Base-by-base conservation (phyloP, 37 sponge, comb jelly and placozoan genomes). In the Mnemiopsis leidyi region DNA sequence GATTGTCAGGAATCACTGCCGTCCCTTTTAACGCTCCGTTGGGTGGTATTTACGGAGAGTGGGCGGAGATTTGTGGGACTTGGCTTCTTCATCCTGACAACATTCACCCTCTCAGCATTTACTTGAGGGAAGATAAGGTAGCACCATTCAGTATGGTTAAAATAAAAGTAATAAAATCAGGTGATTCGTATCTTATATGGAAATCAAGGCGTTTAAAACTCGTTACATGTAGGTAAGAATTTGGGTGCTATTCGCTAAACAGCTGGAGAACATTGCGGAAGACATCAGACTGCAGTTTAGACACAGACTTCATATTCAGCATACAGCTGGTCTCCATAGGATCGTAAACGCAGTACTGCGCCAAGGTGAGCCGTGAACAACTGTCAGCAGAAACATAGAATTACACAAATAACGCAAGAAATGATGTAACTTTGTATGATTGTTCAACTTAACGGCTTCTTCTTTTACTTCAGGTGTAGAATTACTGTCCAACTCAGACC, bases 1-100 rank as follows among this genome's bases (percentile, higher is more conserved):
- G 79, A 32, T 36, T 77, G 36, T 16, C 79, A 32, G 79, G 32
- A 13, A 36, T 77, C 36, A 77, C 79, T 16, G 30, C 79, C 1
- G 32, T 77, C 0, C 90, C 90, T 1, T 38, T 38, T 37, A 85
- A 85, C 39, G 90, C 90, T 1, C 90, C 90, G 48, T 21, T 40
- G 23, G 90, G 90, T 16, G 90, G 90, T 0, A 40, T 85, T 37
- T 85, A 40, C 29, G 90, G 90, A 3, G 61, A 40, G 90, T 85
- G 90, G 90, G 90, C 90, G 1, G 90, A 85, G 48, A 85, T 85
- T 37, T 40, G 40, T 18, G 90, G 90, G 61, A 40, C 90, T 37
- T 85, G 90, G 90, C 90, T 85, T 36, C 40, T 85, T 28, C 61
- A 85, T 61, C 90, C 90, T 39, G 90, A 85, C 61, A 38, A 85